A percentile compares a stretch with the other conserved stretches of the same genome.
Conservation (phyloP, 2,113 vertebrate species). For the Vulpes vulpes region DNA sequence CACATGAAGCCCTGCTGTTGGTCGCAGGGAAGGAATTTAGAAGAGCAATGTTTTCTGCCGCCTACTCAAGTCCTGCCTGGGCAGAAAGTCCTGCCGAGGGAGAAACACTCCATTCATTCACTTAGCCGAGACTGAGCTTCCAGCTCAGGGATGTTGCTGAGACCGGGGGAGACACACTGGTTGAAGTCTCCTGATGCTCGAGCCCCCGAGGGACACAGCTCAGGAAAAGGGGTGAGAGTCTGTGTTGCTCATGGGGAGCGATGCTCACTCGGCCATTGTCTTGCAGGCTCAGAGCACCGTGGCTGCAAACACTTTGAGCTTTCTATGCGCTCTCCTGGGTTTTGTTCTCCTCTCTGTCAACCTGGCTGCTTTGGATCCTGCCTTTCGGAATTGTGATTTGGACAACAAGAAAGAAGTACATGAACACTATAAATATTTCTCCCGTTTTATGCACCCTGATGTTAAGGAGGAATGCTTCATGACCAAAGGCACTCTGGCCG, state of each 20-base stretch:
- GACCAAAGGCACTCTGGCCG: not conserved
- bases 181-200: not conserved
- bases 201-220: not conserved
- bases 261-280: not conserved
- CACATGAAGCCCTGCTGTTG: not conserved
- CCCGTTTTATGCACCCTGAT: rapidly evolving
- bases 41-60: not conserved
- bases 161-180: no score
- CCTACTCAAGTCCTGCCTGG: not conserved
- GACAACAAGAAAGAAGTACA: rapidly evolving
- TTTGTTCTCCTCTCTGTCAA: slow-evolving; percentile 28
- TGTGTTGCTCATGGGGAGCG: rapidly evolving
- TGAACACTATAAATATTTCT: rapidly evolving
- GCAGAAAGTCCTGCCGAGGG: not conserved
- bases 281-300: slow-evolving; percentile 48
- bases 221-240: not conserved
- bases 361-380: not conserved
- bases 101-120: not conserved
- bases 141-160: not conserved
- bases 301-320: not conserved
- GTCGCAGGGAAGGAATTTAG: not conserved
- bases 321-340: not conserved
- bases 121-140: not conserved
- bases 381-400: not conserved
- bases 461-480: rapidly evolving